A percentile compares a stretch with the other conserved stretches of the same genome.
These are phyloP conservation scores for Linyphia triangularis DNA, from an alignment of 2,888 invertebrate genomes.

Conservation along the genomic window DNA sequence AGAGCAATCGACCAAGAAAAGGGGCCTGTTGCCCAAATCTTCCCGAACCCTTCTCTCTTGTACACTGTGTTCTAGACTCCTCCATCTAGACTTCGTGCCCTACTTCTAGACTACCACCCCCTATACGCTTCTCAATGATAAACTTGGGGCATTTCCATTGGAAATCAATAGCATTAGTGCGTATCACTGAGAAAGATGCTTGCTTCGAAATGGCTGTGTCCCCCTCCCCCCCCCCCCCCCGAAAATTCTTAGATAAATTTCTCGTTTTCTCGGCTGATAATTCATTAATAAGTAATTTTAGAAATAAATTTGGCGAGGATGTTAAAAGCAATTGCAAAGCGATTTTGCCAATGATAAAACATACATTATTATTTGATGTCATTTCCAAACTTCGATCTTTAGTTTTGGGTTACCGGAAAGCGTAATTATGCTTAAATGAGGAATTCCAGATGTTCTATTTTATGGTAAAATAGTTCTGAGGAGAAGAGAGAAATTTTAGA, in stretches of 20 bases:
- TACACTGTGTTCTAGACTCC: not conserved
- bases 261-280: not conserved
- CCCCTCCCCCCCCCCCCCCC: not conserved
- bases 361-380: not conserved
- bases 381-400: not conserved
- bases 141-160: constrained; percentile 47
- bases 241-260: constrained; percentile 7
- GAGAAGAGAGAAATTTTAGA: too few relatives aligned
- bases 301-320: not conserved
- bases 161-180: constrained; percentile 58
- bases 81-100: constrained; percentile 16
- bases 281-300: constrained; percentile 10
- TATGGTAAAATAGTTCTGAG: too few relatives aligned
- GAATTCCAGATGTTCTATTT: too few relatives aligned
- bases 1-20: constrained; percentile 9
- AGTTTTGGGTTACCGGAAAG: not conserved
- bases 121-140: constrained; percentile 33
- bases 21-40: constrained; percentile 20
- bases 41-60: constrained; percentile 7
- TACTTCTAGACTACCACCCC: constrained; percentile 30
- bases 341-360: not conserved
- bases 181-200: constrained; percentile 14
- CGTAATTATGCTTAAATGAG: not conserved
- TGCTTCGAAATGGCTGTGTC: not conserved
- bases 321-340: not conserved